Evolutionary conservation across 2,888 invertebrate genomes (phyloP), one percentile per base, ranked within the genome.

Genomic region (Drosophila mercatorum): DNA sequence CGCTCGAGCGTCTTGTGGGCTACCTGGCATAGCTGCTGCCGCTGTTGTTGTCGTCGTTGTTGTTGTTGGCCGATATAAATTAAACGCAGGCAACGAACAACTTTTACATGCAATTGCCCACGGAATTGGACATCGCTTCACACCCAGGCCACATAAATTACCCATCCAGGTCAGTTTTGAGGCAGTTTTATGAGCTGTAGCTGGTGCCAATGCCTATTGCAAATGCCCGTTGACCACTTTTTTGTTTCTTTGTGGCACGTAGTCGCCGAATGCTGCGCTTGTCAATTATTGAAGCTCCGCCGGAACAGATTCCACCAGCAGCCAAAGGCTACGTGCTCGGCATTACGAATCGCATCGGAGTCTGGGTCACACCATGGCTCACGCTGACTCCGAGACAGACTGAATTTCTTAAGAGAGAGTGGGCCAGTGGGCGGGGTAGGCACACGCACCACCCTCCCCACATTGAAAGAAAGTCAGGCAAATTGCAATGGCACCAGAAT

Each of bases 41-140:
- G 44, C 22, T 46, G 44, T 64, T 75, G 44, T 5, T 43, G 43
- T 5, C 10, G 43, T 12, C 12, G 46, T 46, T 46, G 46, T 12
- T 46, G 12, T 7, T 46, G 67, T 61, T 83, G 81, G 75, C 76
- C 83, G 71, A 86, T 70, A 83, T 83, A 83, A 86, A 83, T 83
- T 86, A 83, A 83, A 86, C 80, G 81, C 86, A 83, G 83, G 80
- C 83, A 77, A 70, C 77, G 79, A 66, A 71, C 86, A 81, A 83
- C 84, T 83, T 83, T 86, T 81, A 86, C 87, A 83, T 86, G 83
- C 87, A 86, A 83, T 83, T 83, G 87, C 83, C 83, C 82, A 78
- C 72, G 75, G 78, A 68, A 78, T 78, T 75, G 79, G 58, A 75
- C 65, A 74, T 65, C 68, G 81, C 77, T 86, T 83, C 81, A 79